Base-by-base conservation (phyloP, 2,113 vertebrate species). In the Glaucidium brasilianum region DNA sequence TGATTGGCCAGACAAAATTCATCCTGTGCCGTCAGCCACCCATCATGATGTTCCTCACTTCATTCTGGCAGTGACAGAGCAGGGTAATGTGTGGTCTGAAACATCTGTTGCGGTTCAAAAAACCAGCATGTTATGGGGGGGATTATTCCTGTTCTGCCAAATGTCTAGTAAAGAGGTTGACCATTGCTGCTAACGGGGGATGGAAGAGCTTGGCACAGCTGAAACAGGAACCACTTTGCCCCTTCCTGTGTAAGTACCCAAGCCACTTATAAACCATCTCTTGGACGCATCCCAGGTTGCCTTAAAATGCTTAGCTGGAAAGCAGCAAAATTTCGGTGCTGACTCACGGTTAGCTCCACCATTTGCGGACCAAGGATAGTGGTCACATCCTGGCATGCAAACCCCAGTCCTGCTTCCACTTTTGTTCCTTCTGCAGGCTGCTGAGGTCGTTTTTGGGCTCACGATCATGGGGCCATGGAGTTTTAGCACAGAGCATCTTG, bases 81-180 rank as follows among this genome's bases (percentile, higher is more conserved):
- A 59, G 49, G 45, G 53, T 21, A 15, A 47, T 27, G 85, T 73
- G 82, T 55, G 72, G 59, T 67, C 67, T 86, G 79, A 59, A 92
- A 83, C 72, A 80, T 66, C 67, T 92, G 66, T 4, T 56, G 59
- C 53, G 60, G 60, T 52, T 73, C 55, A 35, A 53, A 84, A 91
- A 89, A 30, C 5, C 47, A 6, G 1, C 1, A 3, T 1, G 5
- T 52, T 39, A 5, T 0, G 1, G 47, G 9, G 5, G n/a, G 10
- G 47, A 43, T 85, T 50, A 41, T 32, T 93, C 21, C 62, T 80
- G 0, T 30, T 34, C 68, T 85, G 78, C 64, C 66, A 50, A 10
- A 32, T 6, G 4, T 2, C 19, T 6, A 22, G 35, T 6, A 30
- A 21, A 60, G 43, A 4, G 16, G 39, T 35, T 37, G 74, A 55